Evolutionary conservation across 64 coral and sea anemone species (phyloP).

Genomic region (Trachythela sp.): DNA sequence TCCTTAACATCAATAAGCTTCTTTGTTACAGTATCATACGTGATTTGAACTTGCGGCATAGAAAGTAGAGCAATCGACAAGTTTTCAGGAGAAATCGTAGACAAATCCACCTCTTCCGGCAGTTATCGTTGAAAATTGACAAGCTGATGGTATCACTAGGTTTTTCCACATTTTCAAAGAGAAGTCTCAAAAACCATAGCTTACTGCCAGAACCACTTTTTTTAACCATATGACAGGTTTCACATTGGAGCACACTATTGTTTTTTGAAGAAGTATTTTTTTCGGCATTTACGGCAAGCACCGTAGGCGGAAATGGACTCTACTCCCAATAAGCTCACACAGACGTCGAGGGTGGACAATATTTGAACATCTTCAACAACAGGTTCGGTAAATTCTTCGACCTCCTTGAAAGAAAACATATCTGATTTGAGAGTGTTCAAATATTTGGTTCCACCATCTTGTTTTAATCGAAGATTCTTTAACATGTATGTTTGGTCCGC

Average conservation of each 20-base stretch:
- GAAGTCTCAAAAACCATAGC: not conserved
- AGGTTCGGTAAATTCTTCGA: not conserved
- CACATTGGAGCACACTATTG: not conserved
- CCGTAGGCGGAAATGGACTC: not conserved
- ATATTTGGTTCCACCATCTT: not conserved
- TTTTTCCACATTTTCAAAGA: not conserved
- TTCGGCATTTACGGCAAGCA: not conserved
- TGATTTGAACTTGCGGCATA: not conserved
- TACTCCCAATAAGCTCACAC: not conserved
- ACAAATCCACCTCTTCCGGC: not conserved
- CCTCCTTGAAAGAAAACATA: not conserved
- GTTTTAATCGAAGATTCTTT: constrained; percentile 3
- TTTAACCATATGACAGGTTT: not conserved
- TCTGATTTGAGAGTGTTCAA: not conserved
- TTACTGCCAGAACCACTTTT: not conserved
- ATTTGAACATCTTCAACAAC: not conserved
- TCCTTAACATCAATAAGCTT: not conserved
- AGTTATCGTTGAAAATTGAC: not conserved
- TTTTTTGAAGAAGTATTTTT: not conserved
- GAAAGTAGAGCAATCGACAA: not conserved
- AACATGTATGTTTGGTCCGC: not conserved
- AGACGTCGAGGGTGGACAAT: not conserved
- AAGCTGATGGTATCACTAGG: not conserved
- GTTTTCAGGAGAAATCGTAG: not conserved
- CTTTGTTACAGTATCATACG: not conserved